phyloP scores from a whole-genome alignment of 2,888 invertebrate species.

The Thymelicus acteon region DNA sequence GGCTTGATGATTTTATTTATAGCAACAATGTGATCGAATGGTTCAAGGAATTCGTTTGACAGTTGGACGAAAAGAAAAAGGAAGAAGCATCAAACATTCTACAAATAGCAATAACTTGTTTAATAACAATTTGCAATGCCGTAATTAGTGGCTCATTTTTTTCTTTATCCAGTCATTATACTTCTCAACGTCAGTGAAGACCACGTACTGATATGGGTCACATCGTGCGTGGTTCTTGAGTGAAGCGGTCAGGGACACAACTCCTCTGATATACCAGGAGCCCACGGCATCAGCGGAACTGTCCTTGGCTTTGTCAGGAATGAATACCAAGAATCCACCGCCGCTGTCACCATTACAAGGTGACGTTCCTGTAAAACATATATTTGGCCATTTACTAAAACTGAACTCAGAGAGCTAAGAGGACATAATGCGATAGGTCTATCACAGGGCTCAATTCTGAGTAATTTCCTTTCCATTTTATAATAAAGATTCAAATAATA shows the following conservation, averaged over 20 bases:
- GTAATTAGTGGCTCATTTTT: conserved; percentile 39
- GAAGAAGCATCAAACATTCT: too few relatives aligned
- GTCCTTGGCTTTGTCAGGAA: conserved; percentile 51
- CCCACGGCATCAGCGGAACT: conserved; percentile 47
- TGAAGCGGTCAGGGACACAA: conserved; percentile 56
- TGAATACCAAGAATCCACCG: conserved; percentile 70
- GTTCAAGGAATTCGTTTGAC: too few relatives aligned
- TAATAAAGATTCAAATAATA: too few relatives aligned
- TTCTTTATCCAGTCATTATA: conserved; percentile 56
- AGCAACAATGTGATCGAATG: too few relatives aligned
- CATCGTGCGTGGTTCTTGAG: conserved; percentile 58
- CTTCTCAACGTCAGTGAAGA: conserved; percentile 73
- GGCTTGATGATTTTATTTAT: too few relatives aligned
- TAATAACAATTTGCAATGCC: neutral
- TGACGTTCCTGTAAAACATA: conserved; percentile 61
- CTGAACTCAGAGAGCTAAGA: too few relatives aligned
- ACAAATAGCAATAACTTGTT: too few relatives aligned
- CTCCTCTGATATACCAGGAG: conserved; percentile 57
- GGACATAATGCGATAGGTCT: too few relatives aligned
- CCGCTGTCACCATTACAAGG: conserved; percentile 83
- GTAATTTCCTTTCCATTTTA: too few relatives aligned
- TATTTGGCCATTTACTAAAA: neutral
- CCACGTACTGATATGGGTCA: conserved; percentile 68
- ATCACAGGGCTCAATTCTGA: too few relatives aligned
- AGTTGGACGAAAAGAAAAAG: too few relatives aligned